Evolutionary conservation across 2,113 vertebrate genomes (phyloP).

Genomic region (Chascanopsetta lugubris): DNA sequence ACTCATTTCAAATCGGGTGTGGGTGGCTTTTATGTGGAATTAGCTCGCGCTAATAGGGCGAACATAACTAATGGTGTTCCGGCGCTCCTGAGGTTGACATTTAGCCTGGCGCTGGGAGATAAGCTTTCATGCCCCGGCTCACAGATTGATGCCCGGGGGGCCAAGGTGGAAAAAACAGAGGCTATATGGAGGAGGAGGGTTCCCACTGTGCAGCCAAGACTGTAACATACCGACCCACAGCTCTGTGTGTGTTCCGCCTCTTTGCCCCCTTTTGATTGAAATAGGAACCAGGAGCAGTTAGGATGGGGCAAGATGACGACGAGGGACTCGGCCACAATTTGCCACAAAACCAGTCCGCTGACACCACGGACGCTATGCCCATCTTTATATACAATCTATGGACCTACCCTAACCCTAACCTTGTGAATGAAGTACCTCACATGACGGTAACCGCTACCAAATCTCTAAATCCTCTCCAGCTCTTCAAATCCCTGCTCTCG

Average conservation of each 20-base stretch:
- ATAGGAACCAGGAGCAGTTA: too few relatives aligned
- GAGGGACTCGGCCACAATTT: too few relatives aligned
- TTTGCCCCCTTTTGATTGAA: too few relatives aligned
- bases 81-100: slow-evolving; percentile 59
- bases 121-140: slow-evolving; percentile 54
- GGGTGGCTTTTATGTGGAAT: slow-evolving; percentile 65
- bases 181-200: slow-evolving; percentile 7
- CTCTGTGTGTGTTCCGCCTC: too few relatives aligned
- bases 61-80: slow-evolving; percentile 68
- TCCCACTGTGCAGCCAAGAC: slow-evolving; percentile 20
- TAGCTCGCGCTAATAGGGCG: slow-evolving; percentile 58
- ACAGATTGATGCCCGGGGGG: slow-evolving; percentile 43
- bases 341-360: too few relatives aligned
- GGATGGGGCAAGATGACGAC: too few relatives aligned
- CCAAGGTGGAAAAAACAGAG: slow-evolving; percentile 26
- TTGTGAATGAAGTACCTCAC: slow-evolving; percentile 19
- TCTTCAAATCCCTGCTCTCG: slow-evolving; percentile 53
- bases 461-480: slow-evolving; percentile 49
- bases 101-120: slow-evolving; percentile 61
- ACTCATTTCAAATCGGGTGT: slow-evolving; percentile 61
- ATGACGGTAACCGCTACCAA: too few relatives aligned
- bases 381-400: too few relatives aligned
- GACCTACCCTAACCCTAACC: too few relatives aligned
- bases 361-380: too few relatives aligned
- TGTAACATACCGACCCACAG: slow-evolving; percentile 38